These are phyloP conservation scores for Montipora capitata DNA, from an alignment of 92 coral and sea anemone species.

Conservation along the genomic window DNA sequence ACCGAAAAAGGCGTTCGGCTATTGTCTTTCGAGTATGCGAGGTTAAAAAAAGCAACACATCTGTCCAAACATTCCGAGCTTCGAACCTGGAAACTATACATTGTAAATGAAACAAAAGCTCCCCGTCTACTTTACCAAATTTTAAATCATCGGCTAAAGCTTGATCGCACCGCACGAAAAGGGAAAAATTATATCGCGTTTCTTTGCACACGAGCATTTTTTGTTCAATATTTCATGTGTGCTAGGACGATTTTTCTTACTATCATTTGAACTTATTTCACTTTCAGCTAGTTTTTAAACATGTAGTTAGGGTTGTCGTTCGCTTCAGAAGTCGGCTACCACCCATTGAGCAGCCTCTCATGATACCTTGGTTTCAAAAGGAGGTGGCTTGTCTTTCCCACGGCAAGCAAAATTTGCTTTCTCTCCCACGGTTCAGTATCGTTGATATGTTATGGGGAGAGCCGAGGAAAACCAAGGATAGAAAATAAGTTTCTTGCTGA, in stretches of 20 bases:
- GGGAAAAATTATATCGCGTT: neutral
- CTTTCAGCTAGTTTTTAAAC: neutral
- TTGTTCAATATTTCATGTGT: neutral
- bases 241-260: neutral
- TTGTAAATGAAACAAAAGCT: conserved; percentile 25
- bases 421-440: conserved; percentile 35
- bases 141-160: neutral
- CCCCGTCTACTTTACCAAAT: neutral
- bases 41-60: conserved; percentile 13
- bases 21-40: neutral
- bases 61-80: conserved; percentile 38
- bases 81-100: conserved; percentile 20
- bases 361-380: neutral
- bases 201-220: neutral
- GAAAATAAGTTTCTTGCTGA: conserved; percentile 14
- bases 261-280: neutral
- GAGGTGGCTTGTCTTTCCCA: conserved; percentile 22
- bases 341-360: neutral
- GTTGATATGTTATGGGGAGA: neutral
- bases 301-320: neutral
- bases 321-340: neutral
- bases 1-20: conserved; percentile 5
- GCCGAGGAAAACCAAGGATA: neutral
- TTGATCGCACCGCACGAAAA: neutral
- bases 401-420: conserved; percentile 16